These are phyloP conservation scores for Hypotaenidia philippensis DNA, from an alignment of 2,797 vertebrate species.

Conservation along the genomic window DNA sequence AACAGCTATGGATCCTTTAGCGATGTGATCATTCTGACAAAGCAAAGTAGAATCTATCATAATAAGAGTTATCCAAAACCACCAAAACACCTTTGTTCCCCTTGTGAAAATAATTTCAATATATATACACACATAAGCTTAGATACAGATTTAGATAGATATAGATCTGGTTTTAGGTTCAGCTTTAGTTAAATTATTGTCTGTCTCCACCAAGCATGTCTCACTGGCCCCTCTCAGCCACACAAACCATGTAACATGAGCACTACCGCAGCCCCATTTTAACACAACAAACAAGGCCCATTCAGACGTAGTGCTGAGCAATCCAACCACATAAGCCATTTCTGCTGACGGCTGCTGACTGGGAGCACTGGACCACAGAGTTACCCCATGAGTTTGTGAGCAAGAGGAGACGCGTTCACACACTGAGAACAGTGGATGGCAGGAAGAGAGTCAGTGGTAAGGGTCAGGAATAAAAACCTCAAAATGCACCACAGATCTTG, in stretches of 20 bases:
- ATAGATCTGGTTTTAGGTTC: not conserved
- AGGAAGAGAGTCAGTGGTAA: not conserved
- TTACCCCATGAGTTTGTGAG: not conserved
- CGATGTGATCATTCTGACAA: not conserved
- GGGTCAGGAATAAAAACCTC: slow-evolving; percentile 34
- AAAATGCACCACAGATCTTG: not conserved
- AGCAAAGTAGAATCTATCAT: not conserved
- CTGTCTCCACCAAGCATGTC: not conserved
- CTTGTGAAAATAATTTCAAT: not conserved
- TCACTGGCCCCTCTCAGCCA: not conserved
- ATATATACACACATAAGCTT: not conserved
- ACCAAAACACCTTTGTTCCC: not conserved
- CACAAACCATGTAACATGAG: not conserved
- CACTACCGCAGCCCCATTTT: not conserved
- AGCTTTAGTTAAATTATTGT: not conserved
- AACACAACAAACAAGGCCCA: not conserved
- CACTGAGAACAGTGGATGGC: not conserved
- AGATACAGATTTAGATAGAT: not conserved
- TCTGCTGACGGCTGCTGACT: slow-evolving; percentile 62
- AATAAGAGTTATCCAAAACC: not conserved
- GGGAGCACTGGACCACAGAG: not conserved
- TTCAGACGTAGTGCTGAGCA: slow-evolving; percentile 21
- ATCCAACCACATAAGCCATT: slow-evolving; percentile 44
- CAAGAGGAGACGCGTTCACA: not conserved
- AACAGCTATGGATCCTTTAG: not conserved